Percentiles rank a stretch among this genome's conserved stretches.
These are phyloP conservation scores for Corythaeola cristata DNA, from an alignment of 2,113 vertebrate genomes.

Conservation along the genomic window DNA sequence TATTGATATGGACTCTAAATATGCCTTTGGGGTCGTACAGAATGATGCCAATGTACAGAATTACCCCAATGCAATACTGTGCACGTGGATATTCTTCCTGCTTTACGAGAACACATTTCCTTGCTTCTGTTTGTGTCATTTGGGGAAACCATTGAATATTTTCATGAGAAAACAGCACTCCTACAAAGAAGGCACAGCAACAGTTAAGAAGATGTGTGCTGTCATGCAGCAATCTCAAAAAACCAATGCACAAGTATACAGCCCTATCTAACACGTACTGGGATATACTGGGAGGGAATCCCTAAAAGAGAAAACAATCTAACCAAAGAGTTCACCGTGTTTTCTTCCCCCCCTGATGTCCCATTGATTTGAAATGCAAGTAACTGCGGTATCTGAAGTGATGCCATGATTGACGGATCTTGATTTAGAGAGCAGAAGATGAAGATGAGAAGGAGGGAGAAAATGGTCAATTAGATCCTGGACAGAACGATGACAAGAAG, in stretches of 20 bases:
- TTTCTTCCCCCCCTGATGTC: neutral
- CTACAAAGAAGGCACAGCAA: neutral
- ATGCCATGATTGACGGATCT: neutral
- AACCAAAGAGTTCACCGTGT: neutral
- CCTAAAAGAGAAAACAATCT: neutral
- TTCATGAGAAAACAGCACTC: neutral
- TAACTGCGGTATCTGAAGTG: neutral
- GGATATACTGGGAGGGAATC: fast-evolving
- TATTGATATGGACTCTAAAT: too few species aligned
- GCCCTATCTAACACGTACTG: neutral
- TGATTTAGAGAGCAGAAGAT: neutral
- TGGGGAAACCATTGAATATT: neutral
- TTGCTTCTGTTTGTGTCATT: neutral
- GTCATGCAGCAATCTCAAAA: neutral
- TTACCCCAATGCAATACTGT: too few species aligned
- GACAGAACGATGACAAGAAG: neutral
- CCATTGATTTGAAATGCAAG: neutral
- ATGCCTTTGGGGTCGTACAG: too few species aligned
- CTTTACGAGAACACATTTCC: neutral
- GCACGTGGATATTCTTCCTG: too few species aligned
- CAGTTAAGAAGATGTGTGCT: neutral
- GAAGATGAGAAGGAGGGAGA: neutral
- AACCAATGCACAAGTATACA: neutral
- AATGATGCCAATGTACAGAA: fast-evolving
- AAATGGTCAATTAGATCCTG: neutral